Percentiles rank a stretch among this genome's conserved stretches.
These are phyloP conservation scores for Rhingia campestris DNA, from an alignment of 2,888 invertebrate species.

Conservation along the genomic window DNA sequence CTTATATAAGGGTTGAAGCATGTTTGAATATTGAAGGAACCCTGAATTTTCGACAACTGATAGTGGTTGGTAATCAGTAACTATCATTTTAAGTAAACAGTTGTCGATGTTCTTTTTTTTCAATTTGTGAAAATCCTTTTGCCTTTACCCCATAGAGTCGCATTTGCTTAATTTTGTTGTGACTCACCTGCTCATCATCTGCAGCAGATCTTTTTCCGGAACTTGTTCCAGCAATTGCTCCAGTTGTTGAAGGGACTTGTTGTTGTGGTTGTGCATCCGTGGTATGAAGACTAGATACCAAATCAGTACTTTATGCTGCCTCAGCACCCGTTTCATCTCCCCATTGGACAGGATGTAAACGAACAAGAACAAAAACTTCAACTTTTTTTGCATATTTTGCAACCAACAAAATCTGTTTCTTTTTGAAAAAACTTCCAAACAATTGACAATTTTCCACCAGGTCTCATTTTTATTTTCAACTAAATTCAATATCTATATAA, in stretches of 20 bases:
- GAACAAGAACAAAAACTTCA: slow-evolving; percentile 16
- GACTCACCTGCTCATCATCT: slow-evolving; percentile 3
- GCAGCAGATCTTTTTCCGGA: neutral
- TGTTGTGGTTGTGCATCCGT: neutral
- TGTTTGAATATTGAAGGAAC: slow-evolving; percentile 12
- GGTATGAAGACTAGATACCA: neutral
- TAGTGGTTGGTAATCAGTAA: slow-evolving; percentile 17
- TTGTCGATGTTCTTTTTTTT: slow-evolving; percentile 13
- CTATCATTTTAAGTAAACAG: slow-evolving; percentile 29
- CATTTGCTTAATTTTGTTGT: too few species aligned
- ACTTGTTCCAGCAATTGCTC: slow-evolving; percentile 20
- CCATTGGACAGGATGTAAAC: slow-evolving; percentile 20
- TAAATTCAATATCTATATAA: too few species aligned
- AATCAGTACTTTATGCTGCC: neutral
- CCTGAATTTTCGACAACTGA: slow-evolving; percentile 26
- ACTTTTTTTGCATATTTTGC: too few species aligned
- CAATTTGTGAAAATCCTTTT: slow-evolving; percentile 20
- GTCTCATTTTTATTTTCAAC: too few species aligned
- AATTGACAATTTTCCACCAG: too few species aligned
- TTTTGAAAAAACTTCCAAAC: too few species aligned
- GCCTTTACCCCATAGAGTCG: slow-evolving; percentile 6
- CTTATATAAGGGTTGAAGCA: slow-evolving; percentile 26
- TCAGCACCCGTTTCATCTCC: slow-evolving; percentile 12
- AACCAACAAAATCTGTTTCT: too few species aligned
- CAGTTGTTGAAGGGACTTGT: slow-evolving; percentile 11